Percentiles rank a stretch among this genome's conserved stretches.
These are phyloP conservation scores for Conus canariensis DNA, from an alignment of 2,888 invertebrate genomes.

Conservation along the genomic window DNA sequence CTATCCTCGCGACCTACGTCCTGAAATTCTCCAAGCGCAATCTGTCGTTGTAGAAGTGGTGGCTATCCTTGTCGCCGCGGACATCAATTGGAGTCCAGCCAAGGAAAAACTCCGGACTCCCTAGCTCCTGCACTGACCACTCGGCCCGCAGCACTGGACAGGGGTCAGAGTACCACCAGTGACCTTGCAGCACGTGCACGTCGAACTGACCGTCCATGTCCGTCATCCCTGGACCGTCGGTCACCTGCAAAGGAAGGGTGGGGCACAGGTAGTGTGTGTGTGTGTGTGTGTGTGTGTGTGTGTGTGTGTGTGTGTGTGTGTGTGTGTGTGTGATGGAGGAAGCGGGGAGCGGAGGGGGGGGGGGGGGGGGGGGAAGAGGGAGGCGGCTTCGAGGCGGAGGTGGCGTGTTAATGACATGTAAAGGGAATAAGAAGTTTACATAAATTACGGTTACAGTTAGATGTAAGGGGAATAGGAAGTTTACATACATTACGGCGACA, in stretches of 20 bases:
- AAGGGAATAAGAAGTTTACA: no score
- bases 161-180: constrained; percentile 39
- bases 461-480: no score
- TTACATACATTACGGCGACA: no score
- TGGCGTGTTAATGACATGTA: no score
- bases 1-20: constrained; percentile 34
- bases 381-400: no score
- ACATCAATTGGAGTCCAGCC: neutral
- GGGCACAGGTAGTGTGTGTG: no score
- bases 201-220: constrained; percentile 37
- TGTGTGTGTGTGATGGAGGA: no score
- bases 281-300: no score
- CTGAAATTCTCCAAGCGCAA: constrained; percentile 15
- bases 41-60: constrained; percentile 13
- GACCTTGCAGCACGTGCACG: constrained; percentile 25
- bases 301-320: no score
- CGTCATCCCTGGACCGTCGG: constrained; percentile 17
- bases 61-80: neutral
- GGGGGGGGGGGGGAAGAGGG: no score
- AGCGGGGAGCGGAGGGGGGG: no score
- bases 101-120: neutral
- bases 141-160: constrained; percentile 32
- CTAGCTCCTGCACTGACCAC: constrained; percentile 35
- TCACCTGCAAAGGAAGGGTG: neutral
- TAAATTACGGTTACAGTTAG: no score